Conservation (phyloP, 2,797 vertebrate species). For the Tangara arthus region DNA sequence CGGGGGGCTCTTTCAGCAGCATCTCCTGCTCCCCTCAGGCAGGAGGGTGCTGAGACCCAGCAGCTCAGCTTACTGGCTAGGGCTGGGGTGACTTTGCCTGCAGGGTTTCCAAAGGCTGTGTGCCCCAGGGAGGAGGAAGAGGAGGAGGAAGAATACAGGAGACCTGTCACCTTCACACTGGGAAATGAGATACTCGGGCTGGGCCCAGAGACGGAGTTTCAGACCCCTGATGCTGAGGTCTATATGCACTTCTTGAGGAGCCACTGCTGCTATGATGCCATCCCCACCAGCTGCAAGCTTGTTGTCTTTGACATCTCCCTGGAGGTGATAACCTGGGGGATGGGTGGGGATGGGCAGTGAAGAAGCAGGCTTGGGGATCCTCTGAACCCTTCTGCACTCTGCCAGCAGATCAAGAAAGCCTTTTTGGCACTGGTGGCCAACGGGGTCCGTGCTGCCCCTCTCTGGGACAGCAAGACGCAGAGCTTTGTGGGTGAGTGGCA, state of each 20-base stretch:
- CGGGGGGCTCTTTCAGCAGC: background rate
- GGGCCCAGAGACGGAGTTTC: conserved; percentile 59
- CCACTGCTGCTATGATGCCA: conserved; percentile 90
- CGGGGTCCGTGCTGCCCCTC: conserved; percentile 76
- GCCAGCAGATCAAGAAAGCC: conserved; percentile 80
- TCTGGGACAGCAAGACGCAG: conserved; percentile 80
- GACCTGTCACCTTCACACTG: conserved; percentile 12
- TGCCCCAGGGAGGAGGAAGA: background rate
- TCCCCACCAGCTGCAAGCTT: conserved; percentile 96
- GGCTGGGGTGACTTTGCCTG: background rate
- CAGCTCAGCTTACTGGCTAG: background rate
- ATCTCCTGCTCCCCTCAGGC: background rate
- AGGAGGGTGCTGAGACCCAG: background rate
- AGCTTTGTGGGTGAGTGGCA: conserved; percentile 79
- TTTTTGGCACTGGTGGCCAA: conserved; percentile 81
- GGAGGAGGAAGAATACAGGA: background rate
- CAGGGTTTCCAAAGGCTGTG: background rate
- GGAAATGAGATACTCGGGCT: conserved; percentile 40
- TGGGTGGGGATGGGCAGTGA: fast-evolving
- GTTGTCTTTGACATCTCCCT: conserved; percentile 90
- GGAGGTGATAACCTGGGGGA: conserved; percentile 75
- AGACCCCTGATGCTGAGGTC: conserved; percentile 75
- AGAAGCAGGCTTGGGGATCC: fast-evolving
- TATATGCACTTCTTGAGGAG: conserved; percentile 95
- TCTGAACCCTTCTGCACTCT: background rate